A percentile compares a stretch with the other conserved stretches of the same genome.
These are phyloP conservation scores for Aphodius granarius DNA, from an alignment of 2,888 invertebrate genomes.

Conservation along the genomic window DNA sequence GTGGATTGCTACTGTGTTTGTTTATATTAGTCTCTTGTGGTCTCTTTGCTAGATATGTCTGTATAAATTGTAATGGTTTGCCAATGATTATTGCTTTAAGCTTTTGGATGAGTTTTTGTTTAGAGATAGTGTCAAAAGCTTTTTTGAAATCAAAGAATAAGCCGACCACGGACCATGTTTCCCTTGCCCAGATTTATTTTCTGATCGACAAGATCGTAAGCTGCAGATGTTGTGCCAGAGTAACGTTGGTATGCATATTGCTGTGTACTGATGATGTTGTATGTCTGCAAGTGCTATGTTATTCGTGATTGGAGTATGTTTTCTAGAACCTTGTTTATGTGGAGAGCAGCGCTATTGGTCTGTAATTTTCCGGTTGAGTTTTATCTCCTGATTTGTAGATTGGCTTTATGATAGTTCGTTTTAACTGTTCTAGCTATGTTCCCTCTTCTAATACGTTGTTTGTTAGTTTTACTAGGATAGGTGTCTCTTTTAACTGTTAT, in stretches of 20 bases:
- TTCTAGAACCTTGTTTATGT: not conserved
- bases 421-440: not conserved
- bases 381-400: not conserved
- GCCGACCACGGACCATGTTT: not conserved
- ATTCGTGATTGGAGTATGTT: not conserved
- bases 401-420: not conserved
- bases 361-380: not conserved
- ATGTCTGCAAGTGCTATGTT: not conserved
- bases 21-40: not conserved
- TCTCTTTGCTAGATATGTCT: too few species aligned
- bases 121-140: not conserved
- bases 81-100: not conserved
- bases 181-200: not conserved
- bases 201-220: too few species aligned
- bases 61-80: not conserved
- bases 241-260: not conserved
- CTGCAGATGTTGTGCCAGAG: not conserved
- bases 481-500: too few species aligned
- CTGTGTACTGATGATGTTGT: not conserved
- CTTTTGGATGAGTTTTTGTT: not conserved
- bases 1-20: not conserved
- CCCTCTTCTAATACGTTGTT: not conserved
- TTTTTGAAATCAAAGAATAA: too few species aligned
- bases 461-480: not conserved
- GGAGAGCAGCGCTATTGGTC: not conserved